phyloP scores from a whole-genome alignment of 2,113 vertebrate genomes.

The Murina feae region DNA sequence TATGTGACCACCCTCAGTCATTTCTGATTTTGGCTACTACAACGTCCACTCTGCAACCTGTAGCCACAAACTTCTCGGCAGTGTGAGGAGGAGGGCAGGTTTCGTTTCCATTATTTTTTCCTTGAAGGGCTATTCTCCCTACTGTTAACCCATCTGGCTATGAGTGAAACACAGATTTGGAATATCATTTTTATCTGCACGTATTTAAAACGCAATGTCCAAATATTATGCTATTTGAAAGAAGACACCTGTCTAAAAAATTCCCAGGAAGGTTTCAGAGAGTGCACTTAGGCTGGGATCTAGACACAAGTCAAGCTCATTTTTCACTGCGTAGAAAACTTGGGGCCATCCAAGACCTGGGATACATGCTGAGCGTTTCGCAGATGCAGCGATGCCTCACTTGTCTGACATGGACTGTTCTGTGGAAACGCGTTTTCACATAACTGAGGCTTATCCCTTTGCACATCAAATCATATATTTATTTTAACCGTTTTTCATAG shows the following conservation, averaged over 20 bases:
- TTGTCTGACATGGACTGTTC: neutral
- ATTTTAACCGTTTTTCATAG: conserved; percentile 54
- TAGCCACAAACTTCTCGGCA: neutral
- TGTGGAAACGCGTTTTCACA: neutral
- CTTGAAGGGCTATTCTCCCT: conserved; percentile 33
- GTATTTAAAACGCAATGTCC: conserved; percentile 79
- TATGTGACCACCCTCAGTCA: neutral
- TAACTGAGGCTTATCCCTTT: conserved; percentile 34
- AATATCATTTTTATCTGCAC: conserved; percentile 74
- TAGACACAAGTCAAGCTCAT: conserved; percentile 58
- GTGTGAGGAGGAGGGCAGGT: conserved; percentile 4
- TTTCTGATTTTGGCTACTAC: neutral
- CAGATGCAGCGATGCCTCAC: conserved; percentile 41
- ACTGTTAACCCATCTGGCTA: conserved; percentile 62
- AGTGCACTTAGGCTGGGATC: conserved; percentile 74
- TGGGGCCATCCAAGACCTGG: conserved; percentile 48
- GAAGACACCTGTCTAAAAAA: conserved; percentile 73
- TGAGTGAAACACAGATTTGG: conserved; percentile 72
- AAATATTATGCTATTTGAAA: conserved; percentile 76
- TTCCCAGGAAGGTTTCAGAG: conserved; percentile 75
- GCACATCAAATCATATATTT: conserved; percentile 31
- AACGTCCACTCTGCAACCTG: neutral
- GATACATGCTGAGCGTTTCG: neutral
- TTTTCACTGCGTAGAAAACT: conserved; percentile 71
- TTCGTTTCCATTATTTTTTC: conserved; percentile 26